Base-by-base conservation (phyloP, 1,140 invertebrate genomes). In the Acromyrmex charruanus region DNA sequence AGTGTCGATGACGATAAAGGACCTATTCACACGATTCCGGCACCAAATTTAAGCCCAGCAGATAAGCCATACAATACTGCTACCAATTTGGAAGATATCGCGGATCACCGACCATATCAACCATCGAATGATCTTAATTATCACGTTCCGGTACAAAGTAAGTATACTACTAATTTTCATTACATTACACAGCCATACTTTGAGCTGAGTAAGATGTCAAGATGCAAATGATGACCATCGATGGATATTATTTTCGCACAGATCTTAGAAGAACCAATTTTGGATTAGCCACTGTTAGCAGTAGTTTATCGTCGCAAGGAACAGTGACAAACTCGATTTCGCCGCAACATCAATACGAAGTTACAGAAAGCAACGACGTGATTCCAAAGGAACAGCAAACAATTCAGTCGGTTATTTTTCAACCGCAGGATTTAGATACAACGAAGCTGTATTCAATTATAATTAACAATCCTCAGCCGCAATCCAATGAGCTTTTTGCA, bases 21-120 rank as follows among this genome's bases (percentile, higher is more conserved):
- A 92, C 97, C 97, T 2, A 98, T 98, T 92, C 97, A 98, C 93
- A 98, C 97, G 3, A 98, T 98, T 82, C 97, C 97, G 91, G 97
- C 97, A 10, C 97, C 97, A 10, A 98, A 98, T 94, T 94, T 97
- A n/a, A 96, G 96, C 28, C 92, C 90, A 5, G 91, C 93, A 21
- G 93, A 93, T 63, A 94, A 93, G 21, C 92, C 92, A 12, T 92
- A 91, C 63, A 92, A 89, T 71, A 71, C 85, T 4, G 86, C 91
- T 5, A 58, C 28, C 4, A 88, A 84, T n/a, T 18, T 53, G 0
- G 80, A 92, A 51, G 82, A 92, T 14, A 66, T 72, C 16, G 35
- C 87, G 59, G 12, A 74, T 51, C 3, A 91, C 51, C 55, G 87
- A 88, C n/a, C 39, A 69, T 51, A 71, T 88, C 49, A 16, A 16